A percentile compares a stretch with the other conserved stretches of the same genome.
Evolutionary conservation across 2,888 invertebrate species (phyloP).

Genomic region (Xestia ashworthii): DNA sequence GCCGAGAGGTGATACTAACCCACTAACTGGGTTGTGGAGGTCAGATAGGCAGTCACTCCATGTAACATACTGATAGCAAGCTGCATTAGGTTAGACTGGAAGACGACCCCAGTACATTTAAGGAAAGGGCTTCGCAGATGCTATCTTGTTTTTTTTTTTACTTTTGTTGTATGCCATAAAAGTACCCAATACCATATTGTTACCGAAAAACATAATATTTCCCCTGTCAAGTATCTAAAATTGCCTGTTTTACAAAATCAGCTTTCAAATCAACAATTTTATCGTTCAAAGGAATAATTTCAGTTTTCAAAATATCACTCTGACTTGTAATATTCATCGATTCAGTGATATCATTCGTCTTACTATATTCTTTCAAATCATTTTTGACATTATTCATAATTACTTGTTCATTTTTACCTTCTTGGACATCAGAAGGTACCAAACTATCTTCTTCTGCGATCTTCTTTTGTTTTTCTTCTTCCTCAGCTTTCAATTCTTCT

Average conservation of each 20-base stretch:
- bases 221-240: constrained; percentile 60
- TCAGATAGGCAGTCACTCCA: background rate
- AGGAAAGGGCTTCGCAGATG: background rate
- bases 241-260: constrained; percentile 18
- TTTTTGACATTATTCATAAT: background rate
- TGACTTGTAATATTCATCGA: constrained; percentile 13
- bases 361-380: background rate
- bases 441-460: background rate
- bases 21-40: background rate
- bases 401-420: constrained; percentile 14
- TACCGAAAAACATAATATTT: background rate
- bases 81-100: background rate
- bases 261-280: constrained; percentile 31
- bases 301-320: background rate
- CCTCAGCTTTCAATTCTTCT: constrained; percentile 33
- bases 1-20: background rate
- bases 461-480: background rate
- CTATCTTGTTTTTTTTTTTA: background rate
- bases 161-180: background rate
- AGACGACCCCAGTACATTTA: background rate
- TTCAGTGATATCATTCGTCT: background rate
- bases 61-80: background rate
- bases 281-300: constrained; percentile 44
- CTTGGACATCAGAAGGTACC: background rate
- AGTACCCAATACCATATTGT: constrained; percentile 47